A percentile compares a stretch with the other conserved stretches of the same genome.
Evolutionary conservation across 2,113 vertebrate genomes (phyloP).

Genomic region (Ctenomys sociabilis): DNA sequence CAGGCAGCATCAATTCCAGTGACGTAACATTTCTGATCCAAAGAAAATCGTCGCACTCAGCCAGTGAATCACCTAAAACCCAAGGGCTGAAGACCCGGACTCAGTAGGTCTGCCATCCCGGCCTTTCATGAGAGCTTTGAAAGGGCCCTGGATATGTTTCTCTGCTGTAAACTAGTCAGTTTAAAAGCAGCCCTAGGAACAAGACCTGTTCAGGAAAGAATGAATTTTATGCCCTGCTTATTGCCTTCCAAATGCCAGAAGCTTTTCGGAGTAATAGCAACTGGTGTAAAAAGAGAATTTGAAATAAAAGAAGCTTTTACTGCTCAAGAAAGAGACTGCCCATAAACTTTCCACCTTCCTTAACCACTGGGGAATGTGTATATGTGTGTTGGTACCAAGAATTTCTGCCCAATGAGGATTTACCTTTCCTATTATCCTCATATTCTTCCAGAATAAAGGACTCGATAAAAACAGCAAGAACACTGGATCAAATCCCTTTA

Average conservation of each 20-base stretch:
- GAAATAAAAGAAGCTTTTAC: conserved; percentile 84
- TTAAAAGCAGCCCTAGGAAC: conserved; percentile 80
- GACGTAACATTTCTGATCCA: conserved; percentile 58
- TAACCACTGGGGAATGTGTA: conserved; percentile 64
- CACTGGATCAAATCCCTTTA: conserved; percentile 61
- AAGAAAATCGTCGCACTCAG: background rate
- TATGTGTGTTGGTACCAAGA: conserved; percentile 38
- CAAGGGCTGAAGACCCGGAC: background rate
- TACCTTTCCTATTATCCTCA: conserved; percentile 71
- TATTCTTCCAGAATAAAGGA: conserved; percentile 51
- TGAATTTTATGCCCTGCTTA: conserved; percentile 83
- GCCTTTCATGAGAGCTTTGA: conserved; percentile 48
- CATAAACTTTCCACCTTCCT: conserved; percentile 79
- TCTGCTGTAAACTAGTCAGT: conserved; percentile 75
- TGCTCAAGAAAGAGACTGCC: conserved; percentile 70
- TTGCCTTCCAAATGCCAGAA: conserved; percentile 84
- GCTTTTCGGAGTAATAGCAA: conserved; percentile 85
- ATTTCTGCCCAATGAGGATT: conserved; percentile 74
- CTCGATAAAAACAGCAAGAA: conserved; percentile 70
- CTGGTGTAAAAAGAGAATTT: conserved; percentile 82
- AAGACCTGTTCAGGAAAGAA: conserved; percentile 79
- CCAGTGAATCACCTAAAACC: background rate
- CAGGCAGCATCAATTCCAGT: background rate
- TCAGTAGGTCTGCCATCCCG: background rate
- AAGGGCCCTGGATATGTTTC: conserved; percentile 58